These are phyloP conservation scores for western clawed frog (Xenopus tropicalis) DNA, from an alignment of 2,113 vertebrate genomes.

Conservation along the genomic window DNA sequence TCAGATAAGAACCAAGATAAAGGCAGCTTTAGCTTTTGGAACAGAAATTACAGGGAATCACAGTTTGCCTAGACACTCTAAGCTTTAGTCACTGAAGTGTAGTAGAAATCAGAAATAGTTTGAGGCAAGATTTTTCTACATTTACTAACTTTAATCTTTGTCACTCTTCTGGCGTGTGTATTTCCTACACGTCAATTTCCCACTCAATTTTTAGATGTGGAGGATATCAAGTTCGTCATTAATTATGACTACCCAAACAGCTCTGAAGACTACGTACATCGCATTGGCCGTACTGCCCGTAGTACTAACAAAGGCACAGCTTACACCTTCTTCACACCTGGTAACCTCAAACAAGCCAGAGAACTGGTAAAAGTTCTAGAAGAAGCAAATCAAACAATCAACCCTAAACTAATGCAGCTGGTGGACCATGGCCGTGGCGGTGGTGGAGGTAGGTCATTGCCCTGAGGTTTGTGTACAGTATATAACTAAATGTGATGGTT, in stretches of 20 bases:
- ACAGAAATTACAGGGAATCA: no score
- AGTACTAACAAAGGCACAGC: conserved; percentile 98
- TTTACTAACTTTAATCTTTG: conserved; percentile 65
- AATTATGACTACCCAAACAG: conserved; percentile 98
- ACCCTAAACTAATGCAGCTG: conserved; percentile 93
- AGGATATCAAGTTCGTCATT: conserved; percentile 98
- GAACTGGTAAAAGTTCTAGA: conserved; percentile 92
- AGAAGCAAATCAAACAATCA: conserved; percentile 95
- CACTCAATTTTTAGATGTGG: conserved; percentile 80
- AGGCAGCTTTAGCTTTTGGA: no score
- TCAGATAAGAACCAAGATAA: no score
- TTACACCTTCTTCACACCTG: conserved; percentile 97
- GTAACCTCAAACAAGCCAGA: conserved; percentile 90
- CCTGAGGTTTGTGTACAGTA: neutral
- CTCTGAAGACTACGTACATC: conserved; percentile 96
- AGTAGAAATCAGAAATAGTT: no score
- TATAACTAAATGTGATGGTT: neutral
- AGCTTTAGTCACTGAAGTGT: no score
- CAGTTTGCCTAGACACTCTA: no score
- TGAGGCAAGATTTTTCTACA: conserved; percentile 40
- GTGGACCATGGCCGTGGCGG: conserved; percentile 86
- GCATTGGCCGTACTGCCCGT: conserved; percentile 93
- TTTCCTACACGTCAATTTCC: conserved; percentile 38
- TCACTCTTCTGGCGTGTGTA: conserved; percentile 59
- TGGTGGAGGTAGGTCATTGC: conserved; percentile 61